Base-by-base conservation (phyloP, 2,888 invertebrate genomes). In the Leptinotarsa peninsularis region DNA sequence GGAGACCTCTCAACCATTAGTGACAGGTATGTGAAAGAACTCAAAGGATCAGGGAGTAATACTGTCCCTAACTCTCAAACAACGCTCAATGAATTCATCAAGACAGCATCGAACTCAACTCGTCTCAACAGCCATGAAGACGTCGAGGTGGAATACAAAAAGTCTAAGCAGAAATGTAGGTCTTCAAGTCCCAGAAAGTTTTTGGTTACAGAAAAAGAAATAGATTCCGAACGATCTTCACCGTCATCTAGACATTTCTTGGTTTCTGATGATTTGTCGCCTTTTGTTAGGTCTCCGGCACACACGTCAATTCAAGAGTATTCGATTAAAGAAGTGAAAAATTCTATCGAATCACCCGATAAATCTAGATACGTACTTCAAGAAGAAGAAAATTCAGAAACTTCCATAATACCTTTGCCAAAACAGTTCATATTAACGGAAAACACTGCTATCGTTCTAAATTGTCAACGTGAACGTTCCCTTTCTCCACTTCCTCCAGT, bases 401-500 rank as follows among this genome's bases (percentile, higher is more conserved):
- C 79, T 7, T 78, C 82, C 33, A 54, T 82, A 58, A 7, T 18
- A 67, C 82, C 83, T 15, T 73, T 84, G 52, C 83, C 84, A 15
- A 77, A 81, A 67, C 81, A 81, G 63, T 83, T 83, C 68, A 50
- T 83, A 17, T 79, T 83, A 4, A 80, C 82, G 5, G 82, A 82
- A 77, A 76, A 77, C 10, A 43, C 43, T 10, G 10, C 43, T 43
- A 43, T 43, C 5, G 74, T 73, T 56, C 56, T 76, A 49, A 80
- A 80, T 66, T 21, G 56, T 71, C 50, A 49, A 27, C 71, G 73
- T n/a, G 79, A 81, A 74, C 80, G 85, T 56, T 85, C 85, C n/a
- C 79, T 85, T 5, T 86, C 85, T 2, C 86, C 87, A 2, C 86
- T 84, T 79, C 86, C 86, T n/a, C 81, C 80, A 10, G 80, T 83